These are phyloP conservation scores for Nesidiocoris tenuis DNA, from an alignment of 2,888 invertebrate genomes.

Conservation along the genomic window DNA sequence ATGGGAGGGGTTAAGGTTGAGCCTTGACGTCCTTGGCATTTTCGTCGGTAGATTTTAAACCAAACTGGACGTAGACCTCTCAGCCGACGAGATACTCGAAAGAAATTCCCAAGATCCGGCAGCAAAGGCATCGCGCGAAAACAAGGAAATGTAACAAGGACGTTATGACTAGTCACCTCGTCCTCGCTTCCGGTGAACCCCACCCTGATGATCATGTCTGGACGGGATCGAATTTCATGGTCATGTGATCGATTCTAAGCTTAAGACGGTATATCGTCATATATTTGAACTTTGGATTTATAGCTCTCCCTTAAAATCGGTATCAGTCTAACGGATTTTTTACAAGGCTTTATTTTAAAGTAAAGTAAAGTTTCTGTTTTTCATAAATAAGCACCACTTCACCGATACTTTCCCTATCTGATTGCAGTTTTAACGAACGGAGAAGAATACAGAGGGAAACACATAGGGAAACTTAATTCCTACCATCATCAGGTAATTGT, in stretches of 20 bases:
- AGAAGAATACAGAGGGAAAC: constrained; percentile 75
- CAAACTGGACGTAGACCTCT: not conserved
- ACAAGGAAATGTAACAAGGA: no score
- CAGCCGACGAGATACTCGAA: not conserved
- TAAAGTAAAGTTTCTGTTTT: not conserved
- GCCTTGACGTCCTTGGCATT: not conserved
- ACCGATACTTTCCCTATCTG: not conserved
- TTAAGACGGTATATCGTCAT: no score
- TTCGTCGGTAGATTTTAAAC: not conserved
- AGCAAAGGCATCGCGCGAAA: no score
- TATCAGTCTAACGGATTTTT: no score
- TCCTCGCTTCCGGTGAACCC: not conserved
- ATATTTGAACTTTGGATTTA: no score
- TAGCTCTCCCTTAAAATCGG: no score
- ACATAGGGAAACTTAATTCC: constrained; percentile 80
- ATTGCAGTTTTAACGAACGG: constrained; percentile 45
- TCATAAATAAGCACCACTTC: not conserved
- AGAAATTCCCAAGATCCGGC: no score
- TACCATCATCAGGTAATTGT: constrained; percentile 74
- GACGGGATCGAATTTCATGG: not conserved
- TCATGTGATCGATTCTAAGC: no score
- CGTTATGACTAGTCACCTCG: not conserved
- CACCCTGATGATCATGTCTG: not conserved
- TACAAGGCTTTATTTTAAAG: no score
- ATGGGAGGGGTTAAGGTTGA: not conserved